A percentile compares a stretch with the other conserved stretches of the same genome.
These are phyloP conservation scores for Neelides sp. DNA, from an alignment of 1,140 invertebrate species.

Conservation along the genomic window DNA sequence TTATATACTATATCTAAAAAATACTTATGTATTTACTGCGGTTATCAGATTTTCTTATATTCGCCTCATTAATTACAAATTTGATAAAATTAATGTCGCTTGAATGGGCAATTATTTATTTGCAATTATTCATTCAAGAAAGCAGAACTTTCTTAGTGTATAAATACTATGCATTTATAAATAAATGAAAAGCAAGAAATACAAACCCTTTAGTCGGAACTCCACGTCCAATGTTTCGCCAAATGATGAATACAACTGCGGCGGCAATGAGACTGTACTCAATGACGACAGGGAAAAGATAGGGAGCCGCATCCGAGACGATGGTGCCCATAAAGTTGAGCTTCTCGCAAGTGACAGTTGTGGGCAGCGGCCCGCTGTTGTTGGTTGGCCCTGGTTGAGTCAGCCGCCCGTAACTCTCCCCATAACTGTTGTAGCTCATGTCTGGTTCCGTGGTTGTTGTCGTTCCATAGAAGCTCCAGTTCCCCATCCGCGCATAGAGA, in stretches of 20 bases:
- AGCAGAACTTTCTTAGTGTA: too few relatives aligned
- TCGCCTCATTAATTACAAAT: too few relatives aligned
- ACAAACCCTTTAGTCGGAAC: conserved; percentile 27
- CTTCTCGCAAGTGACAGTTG: conserved; percentile 50
- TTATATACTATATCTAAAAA: too few relatives aligned
- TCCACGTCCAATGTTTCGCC: conserved; percentile 82
- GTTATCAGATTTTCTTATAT: too few relatives aligned
- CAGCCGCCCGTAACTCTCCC: neutral
- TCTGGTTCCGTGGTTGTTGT: conserved; percentile 15
- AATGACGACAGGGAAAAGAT: conserved; percentile 90
- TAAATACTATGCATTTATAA: neutral
- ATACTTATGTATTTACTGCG: too few relatives aligned
- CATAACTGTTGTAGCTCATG: conserved; percentile 3
- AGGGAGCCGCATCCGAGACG: conserved; percentile 77
- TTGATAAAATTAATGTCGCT: too few relatives aligned
- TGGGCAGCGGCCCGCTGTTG: neutral
- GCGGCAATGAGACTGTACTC: conserved; percentile 94
- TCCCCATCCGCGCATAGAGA: conserved; percentile 16
- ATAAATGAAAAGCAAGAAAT: neutral
- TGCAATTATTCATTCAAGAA: too few relatives aligned
- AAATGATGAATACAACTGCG: conserved; percentile 94
- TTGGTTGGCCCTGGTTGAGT: neutral
- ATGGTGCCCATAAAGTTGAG: conserved; percentile 86
- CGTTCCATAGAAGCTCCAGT: conserved; percentile 16
- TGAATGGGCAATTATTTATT: too few relatives aligned